These are phyloP conservation scores for Hippocampus mohnikei DNA, from an alignment of 2,113 vertebrate species.

Conservation along the genomic window DNA sequence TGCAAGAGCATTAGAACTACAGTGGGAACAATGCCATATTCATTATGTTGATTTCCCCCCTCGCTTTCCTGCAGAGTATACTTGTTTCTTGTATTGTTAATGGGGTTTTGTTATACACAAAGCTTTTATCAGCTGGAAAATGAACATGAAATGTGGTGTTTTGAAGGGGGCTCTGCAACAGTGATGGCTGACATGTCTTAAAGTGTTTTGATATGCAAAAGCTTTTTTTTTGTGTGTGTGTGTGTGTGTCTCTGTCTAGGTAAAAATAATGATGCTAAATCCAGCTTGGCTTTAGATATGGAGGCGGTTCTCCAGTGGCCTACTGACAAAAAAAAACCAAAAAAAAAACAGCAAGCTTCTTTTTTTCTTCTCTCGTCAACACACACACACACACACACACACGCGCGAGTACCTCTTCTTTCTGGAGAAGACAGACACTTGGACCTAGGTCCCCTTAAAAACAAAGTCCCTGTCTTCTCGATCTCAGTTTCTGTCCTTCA, in stretches of 20 bases:
- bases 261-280: constrained; percentile 28
- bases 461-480: constrained; percentile 19
- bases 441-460: constrained; percentile 25
- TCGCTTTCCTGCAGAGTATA: constrained; percentile 1
- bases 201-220: constrained; percentile 11
- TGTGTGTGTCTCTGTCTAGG: not conserved
- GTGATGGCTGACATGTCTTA: constrained; percentile 4
- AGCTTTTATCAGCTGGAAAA: constrained; percentile 13
- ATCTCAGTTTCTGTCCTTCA: constrained; percentile 23
- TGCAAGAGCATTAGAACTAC: constrained; percentile 27
- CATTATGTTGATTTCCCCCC: constrained; percentile 13
- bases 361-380: constrained; percentile 13
- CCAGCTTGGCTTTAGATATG: constrained; percentile 26
- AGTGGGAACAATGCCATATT: constrained; percentile 22
- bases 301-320: constrained; percentile 15
- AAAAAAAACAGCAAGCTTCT: not conserved
- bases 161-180: not conserved
- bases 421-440: constrained; percentile 21
- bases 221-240: constrained; percentile 4
- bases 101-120: constrained; percentile 2
- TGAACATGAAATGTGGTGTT: constrained; percentile 12
- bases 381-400: not conserved
- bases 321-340: constrained; percentile 17
- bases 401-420: constrained; percentile 9
- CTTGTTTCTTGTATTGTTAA: constrained; percentile 17